These are phyloP conservation scores for Cercocebus atys DNA, from an alignment of 2,113 vertebrate genomes.

Conservation along the genomic window DNA sequence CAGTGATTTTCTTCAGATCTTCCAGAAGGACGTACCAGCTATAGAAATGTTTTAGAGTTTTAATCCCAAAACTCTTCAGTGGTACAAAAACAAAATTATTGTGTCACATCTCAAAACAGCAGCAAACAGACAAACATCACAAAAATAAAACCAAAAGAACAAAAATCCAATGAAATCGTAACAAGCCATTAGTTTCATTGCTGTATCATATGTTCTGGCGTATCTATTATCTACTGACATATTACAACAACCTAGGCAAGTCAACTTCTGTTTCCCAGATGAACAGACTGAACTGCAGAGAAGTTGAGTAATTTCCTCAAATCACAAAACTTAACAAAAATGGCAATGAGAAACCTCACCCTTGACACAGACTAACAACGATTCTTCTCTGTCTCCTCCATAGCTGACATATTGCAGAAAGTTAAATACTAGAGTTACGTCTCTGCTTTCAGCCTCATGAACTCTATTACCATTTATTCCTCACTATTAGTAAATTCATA, in stretches of 20 bases:
- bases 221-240: not conserved
- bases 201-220: not conserved
- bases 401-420: not conserved
- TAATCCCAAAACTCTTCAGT: not conserved
- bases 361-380: not conserved
- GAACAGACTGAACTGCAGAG: not conserved
- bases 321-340: not conserved
- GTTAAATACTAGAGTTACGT: not conserved
- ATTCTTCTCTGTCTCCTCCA: not conserved
- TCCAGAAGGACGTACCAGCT: not conserved
- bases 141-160: not conserved
- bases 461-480: not conserved
- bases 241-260: not conserved
- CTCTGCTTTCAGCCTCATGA: not conserved
- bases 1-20: not conserved
- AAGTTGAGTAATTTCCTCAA: not conserved
- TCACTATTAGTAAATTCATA: not conserved
- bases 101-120: not conserved
- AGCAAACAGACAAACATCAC: not conserved
- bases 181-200: not conserved
- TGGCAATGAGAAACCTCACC: accelerated
- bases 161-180: not conserved
- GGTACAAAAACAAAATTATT: not conserved
- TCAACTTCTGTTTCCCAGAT: not conserved
- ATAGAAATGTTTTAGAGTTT: not conserved